Percentiles rank a stretch among this genome's conserved stretches.
phyloP scores from a whole-genome alignment of 2,113 vertebrate species.

The Sinocyclocheilus rhinocerous region DNA sequence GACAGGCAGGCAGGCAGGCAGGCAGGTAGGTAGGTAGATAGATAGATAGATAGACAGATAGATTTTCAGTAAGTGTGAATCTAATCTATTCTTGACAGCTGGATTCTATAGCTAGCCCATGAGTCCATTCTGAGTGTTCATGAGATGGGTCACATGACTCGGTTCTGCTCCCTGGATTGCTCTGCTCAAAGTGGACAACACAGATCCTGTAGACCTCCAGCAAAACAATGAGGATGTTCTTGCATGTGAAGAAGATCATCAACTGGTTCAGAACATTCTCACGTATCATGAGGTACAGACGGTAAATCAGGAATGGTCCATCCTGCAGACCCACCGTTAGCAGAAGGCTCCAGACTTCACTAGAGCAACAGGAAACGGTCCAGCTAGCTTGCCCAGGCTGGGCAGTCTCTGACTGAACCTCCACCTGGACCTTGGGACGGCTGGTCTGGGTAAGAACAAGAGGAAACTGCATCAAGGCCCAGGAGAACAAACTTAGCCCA shows the following conservation, averaged over 20 bases:
- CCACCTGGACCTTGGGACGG: slow-evolving; percentile 20
- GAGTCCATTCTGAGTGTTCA: slow-evolving; percentile 20
- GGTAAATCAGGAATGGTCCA: slow-evolving; percentile 75
- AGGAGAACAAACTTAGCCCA: slow-evolving; percentile 75
- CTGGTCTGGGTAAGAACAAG: slow-evolving; percentile 75
- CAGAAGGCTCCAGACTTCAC: slow-evolving; percentile 75
- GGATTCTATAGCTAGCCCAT: slow-evolving; percentile 47
- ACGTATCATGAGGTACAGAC: slow-evolving; percentile 73
- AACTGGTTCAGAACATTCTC: slow-evolving; percentile 77
- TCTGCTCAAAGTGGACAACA: slow-evolving; percentile 69
- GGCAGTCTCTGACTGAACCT: neutral
- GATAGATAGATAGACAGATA: too few species aligned
- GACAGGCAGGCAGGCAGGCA: too few species aligned
- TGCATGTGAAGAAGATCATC: slow-evolving; percentile 81
- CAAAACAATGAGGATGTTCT: slow-evolving; percentile 77
- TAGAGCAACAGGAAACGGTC: slow-evolving; percentile 67
- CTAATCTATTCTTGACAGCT: slow-evolving; percentile 51
- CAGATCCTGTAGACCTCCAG: slow-evolving; percentile 76
- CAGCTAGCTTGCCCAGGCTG: slow-evolving; percentile 11
- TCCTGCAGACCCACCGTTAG: slow-evolving; percentile 76
- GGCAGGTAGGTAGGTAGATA: too few species aligned
- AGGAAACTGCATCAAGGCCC: slow-evolving; percentile 79
- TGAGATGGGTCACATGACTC: slow-evolving; percentile 40
- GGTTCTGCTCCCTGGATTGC: neutral
- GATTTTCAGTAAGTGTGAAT: neutral